Percentiles rank a stretch among this genome's conserved stretches.
phyloP scores from a whole-genome alignment of 2,797 vertebrate species.

The Lutjanus campechanus region DNA sequence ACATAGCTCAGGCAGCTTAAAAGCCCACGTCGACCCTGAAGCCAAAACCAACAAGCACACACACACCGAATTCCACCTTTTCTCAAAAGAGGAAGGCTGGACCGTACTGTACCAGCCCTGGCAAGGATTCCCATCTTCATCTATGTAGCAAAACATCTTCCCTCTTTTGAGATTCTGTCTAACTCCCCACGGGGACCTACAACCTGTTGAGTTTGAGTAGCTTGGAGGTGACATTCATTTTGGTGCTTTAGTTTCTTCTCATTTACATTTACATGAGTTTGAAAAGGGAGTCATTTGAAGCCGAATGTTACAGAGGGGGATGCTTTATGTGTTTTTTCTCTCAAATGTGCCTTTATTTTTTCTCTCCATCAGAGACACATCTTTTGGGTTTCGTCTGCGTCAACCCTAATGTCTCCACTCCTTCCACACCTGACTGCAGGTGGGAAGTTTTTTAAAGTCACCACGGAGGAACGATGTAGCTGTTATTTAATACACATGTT shows the following conservation, averaged over 20 bases:
- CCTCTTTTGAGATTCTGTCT: conserved; percentile 45
- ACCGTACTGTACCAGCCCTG: conserved; percentile 28
- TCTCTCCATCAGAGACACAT: conserved; percentile 55
- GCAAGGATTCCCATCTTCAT: conserved; percentile 75
- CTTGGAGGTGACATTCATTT: conserved; percentile 78
- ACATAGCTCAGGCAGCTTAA: conserved; percentile 92
- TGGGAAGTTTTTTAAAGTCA: conserved; percentile 12
- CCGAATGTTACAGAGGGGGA: conserved; percentile 80
- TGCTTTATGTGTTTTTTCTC: conserved; percentile 32
- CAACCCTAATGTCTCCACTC: neutral
- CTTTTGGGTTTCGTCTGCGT: conserved; percentile 51
- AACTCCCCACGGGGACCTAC: conserved; percentile 18
- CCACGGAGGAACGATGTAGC: conserved; percentile 55
- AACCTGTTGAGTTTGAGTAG: conserved; percentile 41
- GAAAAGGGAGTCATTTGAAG: conserved; percentile 66
- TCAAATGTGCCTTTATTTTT: conserved; percentile 77
- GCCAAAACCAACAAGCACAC: conserved; percentile 82
- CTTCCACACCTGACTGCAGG: neutral
- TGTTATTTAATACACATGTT: conserved; percentile 44
- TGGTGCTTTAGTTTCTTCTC: conserved; percentile 88
- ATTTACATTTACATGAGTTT: conserved; percentile 79
- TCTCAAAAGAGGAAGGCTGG: conserved; percentile 42
- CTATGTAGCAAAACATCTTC: conserved; percentile 53
- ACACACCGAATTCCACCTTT: conserved; percentile 46
- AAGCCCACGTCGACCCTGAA: conserved; percentile 83